Percentiles rank a stretch among this genome's conserved stretches.
phyloP scores from a whole-genome alignment of 1,140 invertebrate genomes.

The Drosophila insularis region DNA sequence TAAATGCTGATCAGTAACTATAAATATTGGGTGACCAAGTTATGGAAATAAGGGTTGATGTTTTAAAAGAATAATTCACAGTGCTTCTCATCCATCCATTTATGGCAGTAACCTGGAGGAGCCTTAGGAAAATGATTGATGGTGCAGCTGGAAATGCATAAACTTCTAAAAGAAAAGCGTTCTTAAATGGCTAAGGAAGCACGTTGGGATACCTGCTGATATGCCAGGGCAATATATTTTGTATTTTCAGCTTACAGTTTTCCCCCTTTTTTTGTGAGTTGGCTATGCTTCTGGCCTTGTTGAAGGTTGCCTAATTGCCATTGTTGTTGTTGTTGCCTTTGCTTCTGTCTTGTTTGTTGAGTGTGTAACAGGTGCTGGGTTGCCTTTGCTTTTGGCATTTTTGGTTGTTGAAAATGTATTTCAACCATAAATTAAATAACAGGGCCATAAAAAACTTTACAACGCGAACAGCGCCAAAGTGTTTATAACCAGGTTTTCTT shows the following conservation, averaged over 20 bases:
- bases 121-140: slow-evolving; percentile 1
- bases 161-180: neutral
- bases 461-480: slow-evolving; percentile 53
- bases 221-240: slow-evolving; percentile 68
- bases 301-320: slow-evolving; percentile 60
- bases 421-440: slow-evolving; percentile 77
- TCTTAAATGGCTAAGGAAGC: neutral
- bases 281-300: slow-evolving; percentile 6
- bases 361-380: slow-evolving; percentile 10
- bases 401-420: slow-evolving; percentile 69
- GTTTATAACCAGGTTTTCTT: slow-evolving; percentile 50
- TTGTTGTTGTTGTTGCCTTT: slow-evolving; percentile 30
- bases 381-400: slow-evolving; percentile 40
- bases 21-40: too few relatives aligned
- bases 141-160: neutral
- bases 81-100: neutral
- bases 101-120: neutral
- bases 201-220: neutral
- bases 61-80: neutral
- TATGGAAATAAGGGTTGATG: neutral
- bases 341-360: slow-evolving; percentile 12
- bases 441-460: slow-evolving; percentile 73
- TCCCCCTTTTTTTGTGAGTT: slow-evolving; percentile 5
- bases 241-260: slow-evolving; percentile 14
- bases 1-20: too few relatives aligned